phyloP scores from a whole-genome alignment of 2,888 invertebrate genomes.

The Ethmia dodecea region DNA sequence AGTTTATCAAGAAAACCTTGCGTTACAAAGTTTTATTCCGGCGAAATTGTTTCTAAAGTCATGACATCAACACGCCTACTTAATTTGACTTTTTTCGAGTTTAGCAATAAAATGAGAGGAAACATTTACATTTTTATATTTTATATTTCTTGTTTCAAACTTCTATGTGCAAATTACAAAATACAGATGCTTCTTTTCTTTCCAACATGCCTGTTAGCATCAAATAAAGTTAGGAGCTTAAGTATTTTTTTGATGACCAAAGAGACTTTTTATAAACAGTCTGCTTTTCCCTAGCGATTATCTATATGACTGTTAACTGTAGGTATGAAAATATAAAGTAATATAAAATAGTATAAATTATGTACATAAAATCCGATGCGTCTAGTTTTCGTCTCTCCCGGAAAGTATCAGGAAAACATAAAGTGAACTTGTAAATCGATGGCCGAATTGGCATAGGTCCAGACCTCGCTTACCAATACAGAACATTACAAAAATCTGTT shows the following conservation, averaged over 20 bases:
- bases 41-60: constrained; percentile 33
- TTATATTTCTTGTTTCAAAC: constrained; percentile 40
- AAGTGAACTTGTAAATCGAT: constrained; percentile 71
- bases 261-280: too few relatives aligned
- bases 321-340: background rate
- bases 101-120: constrained; percentile 39
- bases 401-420: constrained; percentile 60
- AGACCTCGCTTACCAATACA: constrained; percentile 68
- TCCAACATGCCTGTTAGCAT: too few relatives aligned
- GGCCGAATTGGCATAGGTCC: constrained; percentile 66
- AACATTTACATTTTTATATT: constrained; percentile 42
- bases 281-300: too few relatives aligned
- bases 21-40: constrained; percentile 25
- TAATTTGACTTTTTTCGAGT: constrained; percentile 44
- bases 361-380: constrained; percentile 15
- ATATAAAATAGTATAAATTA: background rate
- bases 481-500: constrained; percentile 75
- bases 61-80: constrained; percentile 31
- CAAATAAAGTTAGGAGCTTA: too few relatives aligned
- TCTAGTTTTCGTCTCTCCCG: constrained; percentile 36
- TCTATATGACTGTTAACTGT: background rate
- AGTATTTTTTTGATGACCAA: too few relatives aligned
- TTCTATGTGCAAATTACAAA: constrained; percentile 29
- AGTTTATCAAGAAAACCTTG: constrained; percentile 17
- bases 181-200: constrained; percentile 31